A percentile compares a stretch with the other conserved stretches of the same genome.
These are phyloP conservation scores for Spilarctia lutea DNA, from an alignment of 2,888 invertebrate genomes.

Conservation along the genomic window DNA sequence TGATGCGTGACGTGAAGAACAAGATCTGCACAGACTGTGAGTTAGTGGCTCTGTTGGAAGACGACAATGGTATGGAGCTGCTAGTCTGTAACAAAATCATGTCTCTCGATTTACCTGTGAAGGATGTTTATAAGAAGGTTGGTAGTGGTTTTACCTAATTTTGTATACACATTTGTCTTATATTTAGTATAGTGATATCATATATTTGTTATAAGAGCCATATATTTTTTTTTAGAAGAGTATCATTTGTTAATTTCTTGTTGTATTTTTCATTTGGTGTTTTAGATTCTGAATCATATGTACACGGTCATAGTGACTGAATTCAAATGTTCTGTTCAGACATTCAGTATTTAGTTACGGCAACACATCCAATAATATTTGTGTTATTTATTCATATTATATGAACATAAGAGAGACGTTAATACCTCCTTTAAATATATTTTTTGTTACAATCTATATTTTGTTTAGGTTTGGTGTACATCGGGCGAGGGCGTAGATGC, in stretches of 20 bases:
- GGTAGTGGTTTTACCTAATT: slow-evolving; percentile 2
- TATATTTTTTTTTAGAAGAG: too few species aligned
- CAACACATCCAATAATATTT: too few species aligned
- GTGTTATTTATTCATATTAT: too few species aligned
- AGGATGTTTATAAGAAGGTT: slow-evolving; percentile 94
- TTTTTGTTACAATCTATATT: background rate
- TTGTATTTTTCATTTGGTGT: too few species aligned
- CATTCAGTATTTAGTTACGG: too few species aligned
- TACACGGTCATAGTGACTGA: too few species aligned
- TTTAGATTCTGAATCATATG: too few species aligned
- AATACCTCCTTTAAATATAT: too few species aligned
- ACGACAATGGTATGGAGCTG: slow-evolving; percentile 99
- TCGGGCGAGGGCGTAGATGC: slow-evolving; percentile 97
- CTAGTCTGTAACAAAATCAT: slow-evolving; percentile 99
- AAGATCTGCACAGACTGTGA: slow-evolving; percentile 99
- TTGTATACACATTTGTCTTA: background rate
- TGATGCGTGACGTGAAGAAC: slow-evolving; percentile 99
- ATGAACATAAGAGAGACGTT: too few species aligned
- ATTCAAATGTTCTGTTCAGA: too few species aligned
- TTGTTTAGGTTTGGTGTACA: slow-evolving; percentile 91
- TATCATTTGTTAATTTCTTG: too few species aligned
- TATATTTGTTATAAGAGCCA: too few species aligned
- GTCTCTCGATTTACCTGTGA: slow-evolving; percentile 97
- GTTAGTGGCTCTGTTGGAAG: slow-evolving; percentile 98
- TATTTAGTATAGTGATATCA: background rate